These are phyloP conservation scores for Balaenoptera acutorostrata DNA, from an alignment of 2,113 vertebrate genomes.

Conservation along the genomic window DNA sequence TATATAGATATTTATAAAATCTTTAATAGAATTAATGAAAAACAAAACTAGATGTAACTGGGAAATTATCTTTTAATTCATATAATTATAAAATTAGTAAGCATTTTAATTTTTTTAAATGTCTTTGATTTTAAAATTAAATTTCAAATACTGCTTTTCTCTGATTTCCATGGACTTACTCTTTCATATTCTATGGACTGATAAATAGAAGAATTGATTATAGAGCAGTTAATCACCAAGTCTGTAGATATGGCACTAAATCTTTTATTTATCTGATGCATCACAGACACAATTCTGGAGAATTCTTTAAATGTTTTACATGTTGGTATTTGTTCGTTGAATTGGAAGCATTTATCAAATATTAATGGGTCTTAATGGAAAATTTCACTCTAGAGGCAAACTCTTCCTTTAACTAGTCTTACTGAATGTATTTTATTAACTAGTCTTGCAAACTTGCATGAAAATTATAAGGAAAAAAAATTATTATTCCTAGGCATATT, in stretches of 20 bases:
- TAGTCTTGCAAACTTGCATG: conserved; percentile 54
- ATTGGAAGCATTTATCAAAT: conserved; percentile 80
- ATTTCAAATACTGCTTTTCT: conserved; percentile 8
- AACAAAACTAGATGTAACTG: not conserved
- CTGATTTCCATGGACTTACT: not conserved
- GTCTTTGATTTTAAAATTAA: conserved; percentile 16
- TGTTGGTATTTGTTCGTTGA: conserved; percentile 74
- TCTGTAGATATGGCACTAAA: conserved; percentile 21
- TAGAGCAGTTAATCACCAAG: conserved; percentile 15
- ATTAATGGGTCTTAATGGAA: conserved; percentile 85
- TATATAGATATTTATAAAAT: conserved; percentile 20
- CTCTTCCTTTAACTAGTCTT: conserved; percentile 71
- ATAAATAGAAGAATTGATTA: conserved; percentile 10
- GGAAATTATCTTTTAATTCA: conserved; percentile 9
- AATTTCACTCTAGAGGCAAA: conserved; percentile 76
- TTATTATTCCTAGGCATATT: not conserved
- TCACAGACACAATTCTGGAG: conserved; percentile 38
- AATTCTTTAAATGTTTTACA: conserved; percentile 61
- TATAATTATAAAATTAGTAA: conserved; percentile 12
- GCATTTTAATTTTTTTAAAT: not conserved
- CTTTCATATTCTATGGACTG: not conserved
- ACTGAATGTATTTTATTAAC: conserved; percentile 64
- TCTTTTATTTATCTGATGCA: conserved; percentile 53
- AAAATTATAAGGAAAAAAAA: conserved; percentile 53
- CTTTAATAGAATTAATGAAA: conserved; percentile 33